These are phyloP conservation scores for Exaiptasia diaphana DNA, from an alignment of 64 coral and sea anemone genomes.

Conservation along the genomic window DNA sequence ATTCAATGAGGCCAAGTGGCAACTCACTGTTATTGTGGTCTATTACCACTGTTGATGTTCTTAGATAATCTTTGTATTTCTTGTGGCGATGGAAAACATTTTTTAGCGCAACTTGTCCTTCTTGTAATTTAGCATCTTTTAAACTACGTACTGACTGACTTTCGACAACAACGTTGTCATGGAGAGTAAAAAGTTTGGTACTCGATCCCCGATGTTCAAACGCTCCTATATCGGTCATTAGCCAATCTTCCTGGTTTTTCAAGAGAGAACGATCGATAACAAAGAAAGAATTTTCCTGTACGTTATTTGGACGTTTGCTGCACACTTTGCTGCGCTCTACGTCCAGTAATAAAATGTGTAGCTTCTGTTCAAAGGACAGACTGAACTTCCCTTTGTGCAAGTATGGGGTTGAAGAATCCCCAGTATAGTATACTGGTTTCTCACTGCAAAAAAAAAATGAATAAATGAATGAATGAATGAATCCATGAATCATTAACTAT, in stretches of 20 bases:
- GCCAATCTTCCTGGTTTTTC: constrained; percentile 20
- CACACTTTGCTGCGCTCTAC: constrained; percentile 14
- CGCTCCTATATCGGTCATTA: constrained; percentile 27
- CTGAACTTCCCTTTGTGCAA: neutral
- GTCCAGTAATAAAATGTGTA: constrained; percentile 17
- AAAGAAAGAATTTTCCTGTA: constrained; percentile 31
- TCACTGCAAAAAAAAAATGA: too few species aligned
- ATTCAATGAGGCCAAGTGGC: constrained; percentile 9
- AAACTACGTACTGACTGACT: neutral
- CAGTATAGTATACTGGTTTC: too few species aligned
- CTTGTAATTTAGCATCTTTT: neutral
- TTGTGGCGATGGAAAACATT: constrained; percentile 13
- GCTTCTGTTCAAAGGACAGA: constrained; percentile 11
- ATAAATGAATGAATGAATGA: too few species aligned
- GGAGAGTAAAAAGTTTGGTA: neutral
- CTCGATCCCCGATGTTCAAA: constrained; percentile 38
- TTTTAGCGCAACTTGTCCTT: neutral
- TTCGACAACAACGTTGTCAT: neutral
- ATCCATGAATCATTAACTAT: too few species aligned
- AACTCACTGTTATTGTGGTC: neutral
- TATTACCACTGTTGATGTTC: neutral
- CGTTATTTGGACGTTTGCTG: neutral
- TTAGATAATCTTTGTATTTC: constrained; percentile 16
- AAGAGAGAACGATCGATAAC: constrained; percentile 25
- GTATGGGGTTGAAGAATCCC: neutral